Evolutionary conservation across 2,113 vertebrate species (phyloP).

Genomic region (Stegastes partitus): DNA sequence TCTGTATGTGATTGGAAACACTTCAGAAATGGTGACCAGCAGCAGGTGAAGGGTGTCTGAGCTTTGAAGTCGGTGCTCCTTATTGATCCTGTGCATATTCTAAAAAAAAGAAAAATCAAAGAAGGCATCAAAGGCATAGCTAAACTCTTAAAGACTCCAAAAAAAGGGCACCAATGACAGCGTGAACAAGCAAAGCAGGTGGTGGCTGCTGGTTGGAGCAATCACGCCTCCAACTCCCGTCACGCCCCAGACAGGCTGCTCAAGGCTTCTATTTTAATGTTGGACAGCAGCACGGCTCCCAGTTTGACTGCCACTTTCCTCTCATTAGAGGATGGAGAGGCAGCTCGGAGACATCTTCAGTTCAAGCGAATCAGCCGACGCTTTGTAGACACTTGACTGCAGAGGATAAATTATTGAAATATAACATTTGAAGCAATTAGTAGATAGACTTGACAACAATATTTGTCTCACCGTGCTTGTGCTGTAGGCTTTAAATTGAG

Average conservation of each 20-base stretch:
- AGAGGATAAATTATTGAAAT: constrained; percentile 41
- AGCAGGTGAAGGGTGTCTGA: constrained; percentile 86
- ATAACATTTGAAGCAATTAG: constrained; percentile 41
- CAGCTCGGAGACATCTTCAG: constrained; percentile 60
- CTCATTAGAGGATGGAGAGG: constrained; percentile 60
- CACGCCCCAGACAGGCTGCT: constrained; percentile 63
- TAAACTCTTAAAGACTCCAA: constrained; percentile 86
- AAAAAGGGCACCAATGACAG: constrained; percentile 81
- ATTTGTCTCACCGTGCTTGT: constrained; percentile 1
- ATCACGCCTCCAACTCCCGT: constrained; percentile 69
- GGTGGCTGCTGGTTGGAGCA: constrained; percentile 75
- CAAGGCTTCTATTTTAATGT: constrained; percentile 75
- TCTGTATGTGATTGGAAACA: constrained; percentile 85
- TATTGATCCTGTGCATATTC: constrained; percentile 89
- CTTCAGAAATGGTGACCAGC: constrained; percentile 90
- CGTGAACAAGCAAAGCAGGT: constrained; percentile 87
- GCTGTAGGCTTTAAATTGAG: neutral
- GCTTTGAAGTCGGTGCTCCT: constrained; percentile 88
- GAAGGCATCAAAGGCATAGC: constrained; percentile 85
- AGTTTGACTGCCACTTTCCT: constrained; percentile 72
- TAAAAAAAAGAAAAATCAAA: constrained; percentile 87
- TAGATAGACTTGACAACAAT: constrained; percentile 12
- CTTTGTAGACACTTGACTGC: constrained; percentile 26
- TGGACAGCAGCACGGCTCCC: constrained; percentile 65
- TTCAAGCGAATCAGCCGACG: constrained; percentile 61